Evolutionary conservation across 2,888 invertebrate species (phyloP).

Genomic region (Fissipunctia ypsillon): DNA sequence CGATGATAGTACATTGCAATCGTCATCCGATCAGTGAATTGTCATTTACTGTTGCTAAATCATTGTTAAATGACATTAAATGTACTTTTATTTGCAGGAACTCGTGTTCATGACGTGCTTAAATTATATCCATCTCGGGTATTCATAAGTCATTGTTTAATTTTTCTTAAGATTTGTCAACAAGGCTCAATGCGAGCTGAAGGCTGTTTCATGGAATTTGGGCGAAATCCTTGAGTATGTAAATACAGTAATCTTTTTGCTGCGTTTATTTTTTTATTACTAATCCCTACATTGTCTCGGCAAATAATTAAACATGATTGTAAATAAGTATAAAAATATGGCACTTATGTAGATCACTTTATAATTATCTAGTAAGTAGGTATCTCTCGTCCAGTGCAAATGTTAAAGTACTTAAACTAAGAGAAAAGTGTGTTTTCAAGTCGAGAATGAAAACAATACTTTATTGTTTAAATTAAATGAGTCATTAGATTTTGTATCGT

Average conservation of each 20-base stretch:
- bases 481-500: neutral
- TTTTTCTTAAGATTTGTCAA: slow-evolving; percentile 42
- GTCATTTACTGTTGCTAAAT: slow-evolving; percentile 19
- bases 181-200: slow-evolving; percentile 2
- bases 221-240: slow-evolving; percentile 36
- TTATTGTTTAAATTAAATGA: neutral
- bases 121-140: neutral
- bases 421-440: slow-evolving; percentile 25
- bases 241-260: slow-evolving; percentile 34
- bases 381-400: neutral
- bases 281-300: neutral
- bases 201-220: slow-evolving; percentile 22
- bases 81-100: slow-evolving; percentile 24
- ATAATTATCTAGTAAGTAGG: neutral
- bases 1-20: slow-evolving; percentile 22
- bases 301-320: neutral
- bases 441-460: neutral
- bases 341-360: neutral
- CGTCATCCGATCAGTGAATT: slow-evolving; percentile 14
- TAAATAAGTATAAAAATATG: slow-evolving; percentile 20
- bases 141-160: slow-evolving; percentile 32
- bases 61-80: slow-evolving; percentile 7
- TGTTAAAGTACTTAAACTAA: slow-evolving; percentile 3
- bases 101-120: slow-evolving; percentile 17
- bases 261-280: slow-evolving; percentile 21